Base-by-base conservation (phyloP, 2,113 vertebrate species). In the Choloepus hoffmanni region DNA sequence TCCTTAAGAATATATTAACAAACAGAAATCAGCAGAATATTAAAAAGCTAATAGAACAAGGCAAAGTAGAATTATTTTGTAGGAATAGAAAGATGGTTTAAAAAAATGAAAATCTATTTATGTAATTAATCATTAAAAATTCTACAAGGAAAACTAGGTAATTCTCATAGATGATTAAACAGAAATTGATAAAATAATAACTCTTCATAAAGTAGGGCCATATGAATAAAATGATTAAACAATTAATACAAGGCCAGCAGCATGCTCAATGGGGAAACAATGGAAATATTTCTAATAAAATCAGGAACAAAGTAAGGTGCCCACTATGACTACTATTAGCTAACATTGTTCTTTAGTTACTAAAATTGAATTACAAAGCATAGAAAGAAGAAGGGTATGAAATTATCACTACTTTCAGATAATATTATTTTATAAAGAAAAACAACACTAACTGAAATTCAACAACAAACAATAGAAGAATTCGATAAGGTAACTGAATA, bases 61-160 rank as follows among this genome's bases (percentile, higher is more conserved):
- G 43, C 5, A 3, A 67, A 74, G 26, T 43, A 5, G 23, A 5
- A 21, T 19, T 28, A 53, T 87, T 92, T 87, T 48, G 24, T 33
- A 58, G 30, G 89, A 89, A 78, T 87, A 1, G 36, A 33, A 58
- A 82, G 4, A 50, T 67, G 13, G 6, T n/a, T 15, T 67, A 73
- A 87, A 67, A 23, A 15, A 60, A 53, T 70, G 43, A 26, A 81
- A 77, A 58, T 62, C 16, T 43, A 45, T 19, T 86, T 83, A 88
- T 7, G 86, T 23, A 95, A 86, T 72, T 82, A 95, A 97, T 79
- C 0, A 43, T 72, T 79, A 91, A 45, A 12, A 85, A 9, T 12
- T 88, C 5, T 82, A 85, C 87, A 2, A 26, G 15, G 1, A 94
- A 95, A 89, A 83, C 77, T 55, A 50, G 33, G 7, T 63, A 74